These are phyloP conservation scores for Caracal caracal DNA, from an alignment of 2,113 vertebrate species.

Conservation along the genomic window DNA sequence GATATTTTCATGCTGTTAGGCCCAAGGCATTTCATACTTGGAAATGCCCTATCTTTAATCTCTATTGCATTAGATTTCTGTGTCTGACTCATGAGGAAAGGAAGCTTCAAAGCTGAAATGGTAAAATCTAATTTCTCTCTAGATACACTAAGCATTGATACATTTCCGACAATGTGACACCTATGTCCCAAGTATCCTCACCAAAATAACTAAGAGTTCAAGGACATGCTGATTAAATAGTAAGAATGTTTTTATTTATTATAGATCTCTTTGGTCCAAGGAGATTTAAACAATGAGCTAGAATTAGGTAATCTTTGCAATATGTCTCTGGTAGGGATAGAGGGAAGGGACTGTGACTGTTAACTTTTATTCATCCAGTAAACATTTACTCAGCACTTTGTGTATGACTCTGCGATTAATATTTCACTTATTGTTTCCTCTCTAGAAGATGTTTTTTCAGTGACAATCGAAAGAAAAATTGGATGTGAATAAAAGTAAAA, in stretches of 20 bases:
- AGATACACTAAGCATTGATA: not conserved
- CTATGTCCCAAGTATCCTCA: not conserved
- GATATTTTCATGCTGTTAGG: slow-evolving; percentile 37
- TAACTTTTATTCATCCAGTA: not conserved
- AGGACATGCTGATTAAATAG: not conserved
- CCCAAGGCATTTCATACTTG: slow-evolving; percentile 65
- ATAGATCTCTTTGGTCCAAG: not conserved
- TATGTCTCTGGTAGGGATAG: not conserved
- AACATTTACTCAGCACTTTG: not conserved
- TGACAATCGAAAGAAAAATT: not conserved
- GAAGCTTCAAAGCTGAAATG: slow-evolving; percentile 60
- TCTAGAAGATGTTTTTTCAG: not conserved
- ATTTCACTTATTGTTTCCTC: not conserved
- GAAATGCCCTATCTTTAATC: slow-evolving; percentile 56
- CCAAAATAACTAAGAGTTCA: not conserved
- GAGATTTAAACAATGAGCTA: not conserved
- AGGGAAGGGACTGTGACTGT: not conserved
- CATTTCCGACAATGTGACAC: slow-evolving; percentile 8
- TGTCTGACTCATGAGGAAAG: slow-evolving; percentile 59
- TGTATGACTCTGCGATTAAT: not conserved
- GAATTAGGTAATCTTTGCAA: not conserved
- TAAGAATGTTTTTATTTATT: not conserved
- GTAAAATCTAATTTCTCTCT: slow-evolving; percentile 57
- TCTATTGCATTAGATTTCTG: slow-evolving; percentile 64
- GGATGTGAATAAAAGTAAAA: slow-evolving; percentile 2